phyloP scores from a whole-genome alignment of 2,113 vertebrate species.

The Sapajus apella region DNA sequence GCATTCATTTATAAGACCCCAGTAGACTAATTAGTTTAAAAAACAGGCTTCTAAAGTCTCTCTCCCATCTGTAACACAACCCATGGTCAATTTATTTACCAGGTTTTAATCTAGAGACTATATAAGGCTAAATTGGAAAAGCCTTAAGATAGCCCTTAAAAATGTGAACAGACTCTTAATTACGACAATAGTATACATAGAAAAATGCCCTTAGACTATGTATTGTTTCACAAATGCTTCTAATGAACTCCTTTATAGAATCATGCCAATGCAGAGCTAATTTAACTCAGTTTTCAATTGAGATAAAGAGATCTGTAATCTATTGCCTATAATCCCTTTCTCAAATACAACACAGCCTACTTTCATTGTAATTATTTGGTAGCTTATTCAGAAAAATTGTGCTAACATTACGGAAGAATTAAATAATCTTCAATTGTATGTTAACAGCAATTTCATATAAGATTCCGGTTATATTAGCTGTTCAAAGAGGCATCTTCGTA shows the following conservation, averaged over 20 bases:
- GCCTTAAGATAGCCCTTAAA: constrained; percentile 31
- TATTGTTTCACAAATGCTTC: constrained; percentile 58
- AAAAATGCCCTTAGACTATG: not conserved
- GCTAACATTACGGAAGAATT: constrained; percentile 40
- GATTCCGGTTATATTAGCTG: not conserved
- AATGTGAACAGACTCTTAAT: constrained; percentile 37
- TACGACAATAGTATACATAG: constrained; percentile 19
- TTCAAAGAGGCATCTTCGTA: not conserved
- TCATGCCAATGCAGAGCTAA: constrained; percentile 41
- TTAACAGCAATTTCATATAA: constrained; percentile 40
- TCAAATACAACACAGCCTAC: constrained; percentile 52
- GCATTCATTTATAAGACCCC: not conserved
- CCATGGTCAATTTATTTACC: constrained; percentile 7
- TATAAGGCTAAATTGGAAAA: constrained; percentile 2
- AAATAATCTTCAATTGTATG: constrained; percentile 23
- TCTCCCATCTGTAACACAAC: not conserved
- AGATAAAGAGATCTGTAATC: constrained; percentile 54
- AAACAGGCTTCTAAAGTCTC: constrained; percentile 7
- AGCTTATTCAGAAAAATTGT: constrained; percentile 49
- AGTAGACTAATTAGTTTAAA: not conserved
- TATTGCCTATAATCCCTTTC: constrained; percentile 28
- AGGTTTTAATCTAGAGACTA: constrained; percentile 2
- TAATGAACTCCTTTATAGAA: constrained; percentile 61
- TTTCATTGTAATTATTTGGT: constrained; percentile 58
- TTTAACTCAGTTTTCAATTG: constrained; percentile 67